phyloP scores from a whole-genome alignment of 2,888 invertebrate species.

The Metopia argyrocephala region DNA sequence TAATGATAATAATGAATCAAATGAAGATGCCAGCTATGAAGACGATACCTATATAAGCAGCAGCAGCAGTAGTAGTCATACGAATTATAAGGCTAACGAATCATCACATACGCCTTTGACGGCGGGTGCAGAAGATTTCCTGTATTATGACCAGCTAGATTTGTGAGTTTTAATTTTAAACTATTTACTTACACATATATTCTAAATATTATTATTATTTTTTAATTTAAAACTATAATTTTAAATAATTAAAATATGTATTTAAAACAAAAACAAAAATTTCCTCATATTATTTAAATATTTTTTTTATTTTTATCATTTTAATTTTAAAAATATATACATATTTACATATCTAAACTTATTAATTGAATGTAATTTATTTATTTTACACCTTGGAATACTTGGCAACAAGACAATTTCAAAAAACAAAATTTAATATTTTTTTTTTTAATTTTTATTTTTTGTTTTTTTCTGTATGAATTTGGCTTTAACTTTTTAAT shows the following conservation, averaged over 20 bases:
- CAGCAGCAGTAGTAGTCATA: constrained; percentile 56
- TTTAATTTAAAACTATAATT: constrained; percentile 30
- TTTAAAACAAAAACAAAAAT: constrained; percentile 28
- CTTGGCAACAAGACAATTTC: constrained; percentile 21
- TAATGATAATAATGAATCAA: constrained; percentile 64
- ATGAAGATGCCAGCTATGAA: constrained; percentile 70
- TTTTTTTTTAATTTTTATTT: constrained; percentile 38
- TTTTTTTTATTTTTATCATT: constrained; percentile 35
- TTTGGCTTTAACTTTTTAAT: constrained; percentile 65
- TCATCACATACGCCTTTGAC: constrained; percentile 68
- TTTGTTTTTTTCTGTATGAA: constrained; percentile 48
- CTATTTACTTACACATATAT: too few species aligned
- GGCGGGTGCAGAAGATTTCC: constrained; percentile 72
- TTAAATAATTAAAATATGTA: constrained; percentile 26
- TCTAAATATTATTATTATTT: constrained; percentile 47
- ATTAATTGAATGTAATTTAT: constrained; percentile 54
- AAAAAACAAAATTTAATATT: constrained; percentile 30
- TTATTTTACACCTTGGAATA: constrained; percentile 28
- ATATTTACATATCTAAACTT: constrained; percentile 29
- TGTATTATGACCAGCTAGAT: constrained; percentile 76
- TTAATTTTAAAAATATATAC: not conserved
- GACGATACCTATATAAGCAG: constrained; percentile 67
- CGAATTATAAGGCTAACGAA: constrained; percentile 56
- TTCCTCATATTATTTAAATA: constrained; percentile 57
- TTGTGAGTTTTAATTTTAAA: too few species aligned